Conservation (phyloP, 2,888 invertebrate genomes). For the Endomychus coccineus region DNA sequence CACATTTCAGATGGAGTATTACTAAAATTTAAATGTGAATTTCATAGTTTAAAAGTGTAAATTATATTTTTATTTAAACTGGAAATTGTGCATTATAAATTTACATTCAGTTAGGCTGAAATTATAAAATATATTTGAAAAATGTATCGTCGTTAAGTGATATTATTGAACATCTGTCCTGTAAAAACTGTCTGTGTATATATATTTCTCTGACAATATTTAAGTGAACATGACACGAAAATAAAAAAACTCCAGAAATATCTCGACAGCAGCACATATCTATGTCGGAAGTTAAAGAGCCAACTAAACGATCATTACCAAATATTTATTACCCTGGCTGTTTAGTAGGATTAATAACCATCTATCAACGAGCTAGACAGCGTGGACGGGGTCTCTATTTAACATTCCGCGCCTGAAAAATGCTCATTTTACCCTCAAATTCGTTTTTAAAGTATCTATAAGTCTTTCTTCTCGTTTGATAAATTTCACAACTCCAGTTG, state of each 20-base stretch:
- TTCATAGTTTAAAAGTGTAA: too few relatives aligned
- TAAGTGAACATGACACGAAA: constrained; percentile 29
- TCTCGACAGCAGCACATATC: constrained; percentile 34
- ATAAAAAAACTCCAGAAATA: constrained; percentile 38
- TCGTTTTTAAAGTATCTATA: too few relatives aligned
- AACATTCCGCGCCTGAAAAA: constrained; percentile 34
- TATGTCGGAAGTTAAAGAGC: constrained; percentile 43
- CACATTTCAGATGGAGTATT: too few relatives aligned
- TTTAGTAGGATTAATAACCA: constrained; percentile 40
- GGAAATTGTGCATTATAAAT: too few relatives aligned
- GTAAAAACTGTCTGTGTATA: constrained; percentile 22
- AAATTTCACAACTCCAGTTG: too few relatives aligned
- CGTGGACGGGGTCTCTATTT: constrained; percentile 30
- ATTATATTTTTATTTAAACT: too few relatives aligned
- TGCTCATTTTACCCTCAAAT: constrained; percentile 5
- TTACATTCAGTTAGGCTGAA: too few relatives aligned
- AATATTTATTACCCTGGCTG: constrained; percentile 42
- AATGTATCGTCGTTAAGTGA: too few relatives aligned
- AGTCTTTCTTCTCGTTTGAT: too few relatives aligned
- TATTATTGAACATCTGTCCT: constrained; percentile 30
- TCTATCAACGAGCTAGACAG: constrained; percentile 34
- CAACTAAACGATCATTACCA: constrained; percentile 44
- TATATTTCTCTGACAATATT: constrained; percentile 33
- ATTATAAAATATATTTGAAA: too few relatives aligned
- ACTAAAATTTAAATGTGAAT: too few relatives aligned